Evolutionary conservation across 2,113 vertebrate genomes (phyloP), one percentile per base, ranked within the genome.

Genomic region (Columba livia): DNA sequence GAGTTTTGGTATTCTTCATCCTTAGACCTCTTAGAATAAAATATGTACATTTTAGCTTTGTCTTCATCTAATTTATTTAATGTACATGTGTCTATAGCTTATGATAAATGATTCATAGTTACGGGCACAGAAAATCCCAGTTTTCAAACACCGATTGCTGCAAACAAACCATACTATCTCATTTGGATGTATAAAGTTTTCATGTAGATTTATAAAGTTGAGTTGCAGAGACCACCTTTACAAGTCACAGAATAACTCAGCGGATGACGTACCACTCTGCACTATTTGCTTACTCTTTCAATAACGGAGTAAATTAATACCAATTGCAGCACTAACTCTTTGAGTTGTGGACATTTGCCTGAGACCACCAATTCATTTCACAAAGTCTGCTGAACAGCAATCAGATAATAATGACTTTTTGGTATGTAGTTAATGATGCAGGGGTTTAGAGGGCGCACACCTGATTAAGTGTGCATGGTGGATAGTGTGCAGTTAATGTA

Each of bases 331-430:
- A 64, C 48, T 84, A 81, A 75, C 28, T 71, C 54, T 79, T 56
- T 38, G 40, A 65, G 31, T 40, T 89, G 70, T 72, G 61, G 58
- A 64, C 29, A 53, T 87, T 92, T 87, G 61, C 70, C 89, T 58
- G 73, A 95, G 91, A 91, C 66, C 12, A 84, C 48, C 42, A 87
- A 96, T 92, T 79, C 36, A 84, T 93, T 94, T 93, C 90, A 75
- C 61, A 75, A 81, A 88, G 85, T 48, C 92, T 86, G 19, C 31
- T 93, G 88, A 96, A 81, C 79, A 93, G 61, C 57, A 94, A 88
- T 90, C 56, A 84, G 67, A 96, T 88, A 91, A 87, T 97, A 96
- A 96, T 90, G 93, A 89, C 85, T 96, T 92, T 91, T 80, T 56
- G 38, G 57, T 86, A 64, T 64, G 85, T 34, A 84, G 79, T 54